phyloP scores from a whole-genome alignment of 2,888 invertebrate genomes.

The Parapristionchus giblindavisi region DNA sequence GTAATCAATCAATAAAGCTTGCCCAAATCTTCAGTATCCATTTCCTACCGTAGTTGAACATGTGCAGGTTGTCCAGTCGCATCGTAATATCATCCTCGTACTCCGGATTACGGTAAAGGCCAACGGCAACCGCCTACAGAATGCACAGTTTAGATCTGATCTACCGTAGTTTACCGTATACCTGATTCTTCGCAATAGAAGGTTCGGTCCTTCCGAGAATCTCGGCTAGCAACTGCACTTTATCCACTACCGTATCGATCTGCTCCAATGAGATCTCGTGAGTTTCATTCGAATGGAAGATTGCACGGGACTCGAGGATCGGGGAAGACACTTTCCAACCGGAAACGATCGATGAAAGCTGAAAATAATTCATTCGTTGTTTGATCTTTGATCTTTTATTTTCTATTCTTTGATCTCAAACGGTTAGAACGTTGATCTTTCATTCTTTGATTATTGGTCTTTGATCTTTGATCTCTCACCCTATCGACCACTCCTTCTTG shows the following conservation, averaged over 20 bases:
- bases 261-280: slow-evolving; percentile 55
- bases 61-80: too few relatives aligned
- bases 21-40: too few relatives aligned
- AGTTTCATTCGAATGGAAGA: slow-evolving; percentile 56
- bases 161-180: too few relatives aligned
- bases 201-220: slow-evolving; percentile 57
- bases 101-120: slow-evolving; percentile 21
- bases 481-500: slow-evolving; percentile 53
- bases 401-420: too few relatives aligned
- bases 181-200: slow-evolving; percentile 51
- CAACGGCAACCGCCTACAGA: slow-evolving; percentile 20
- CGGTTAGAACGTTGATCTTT: too few relatives aligned
- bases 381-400: too few relatives aligned
- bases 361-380: too few relatives aligned
- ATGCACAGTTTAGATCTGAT: neutral
- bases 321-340: slow-evolving; percentile 16
- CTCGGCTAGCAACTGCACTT: slow-evolving; percentile 48
- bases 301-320: slow-evolving; percentile 45
- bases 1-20: too few relatives aligned
- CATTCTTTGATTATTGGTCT: slow-evolving; percentile 14
- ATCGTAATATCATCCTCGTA: neutral
- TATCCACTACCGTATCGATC: too few relatives aligned
- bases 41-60: too few relatives aligned
- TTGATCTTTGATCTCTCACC: slow-evolving; percentile 38
- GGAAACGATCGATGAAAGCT: slow-evolving; percentile 23